Conservation (phyloP, 2,888 invertebrate genomes). For the Drosophila anomalipes region DNA sequence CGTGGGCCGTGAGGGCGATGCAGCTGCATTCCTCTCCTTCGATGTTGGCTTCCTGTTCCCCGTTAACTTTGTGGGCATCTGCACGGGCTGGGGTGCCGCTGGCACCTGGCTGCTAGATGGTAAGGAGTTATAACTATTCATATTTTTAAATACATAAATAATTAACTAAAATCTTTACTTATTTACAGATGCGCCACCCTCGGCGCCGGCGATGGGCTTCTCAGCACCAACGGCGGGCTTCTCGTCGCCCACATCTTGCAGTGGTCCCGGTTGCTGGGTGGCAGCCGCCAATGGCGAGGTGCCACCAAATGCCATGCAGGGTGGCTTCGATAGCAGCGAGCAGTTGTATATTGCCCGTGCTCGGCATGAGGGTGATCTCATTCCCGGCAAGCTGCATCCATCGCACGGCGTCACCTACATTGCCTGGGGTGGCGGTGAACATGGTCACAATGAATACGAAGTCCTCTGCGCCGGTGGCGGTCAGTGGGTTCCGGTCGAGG, state of each 20-base stretch:
- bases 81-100: conserved; percentile 94
- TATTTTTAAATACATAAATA: background rate
- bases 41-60: conserved; percentile 90
- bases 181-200: conserved; percentile 70
- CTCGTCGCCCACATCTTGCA: conserved; percentile 64
- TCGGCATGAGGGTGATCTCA: conserved; percentile 89
- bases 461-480: conserved; percentile 87
- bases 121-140: conserved; percentile 78
- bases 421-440: conserved; percentile 91
- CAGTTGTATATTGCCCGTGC: conserved; percentile 89
- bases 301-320: conserved; percentile 90
- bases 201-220: conserved; percentile 62
- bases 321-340: conserved; percentile 87
- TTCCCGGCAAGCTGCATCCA: conserved; percentile 91
- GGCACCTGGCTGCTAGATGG: conserved; percentile 94
- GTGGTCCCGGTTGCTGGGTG: conserved; percentile 87
- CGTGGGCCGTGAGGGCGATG: conserved; percentile 91
- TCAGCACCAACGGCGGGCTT: conserved; percentile 56
- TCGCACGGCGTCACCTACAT: conserved; percentile 90
- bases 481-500: conserved; percentile 89
- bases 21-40: conserved; percentile 90
- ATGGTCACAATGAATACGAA: conserved; percentile 90
- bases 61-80: conserved; percentile 91
- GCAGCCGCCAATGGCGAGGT: conserved; percentile 88
- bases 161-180: background rate